Evolutionary conservation across 1,140 invertebrate species (phyloP).

Genomic region (Aphaenogaster ashmeadi): DNA sequence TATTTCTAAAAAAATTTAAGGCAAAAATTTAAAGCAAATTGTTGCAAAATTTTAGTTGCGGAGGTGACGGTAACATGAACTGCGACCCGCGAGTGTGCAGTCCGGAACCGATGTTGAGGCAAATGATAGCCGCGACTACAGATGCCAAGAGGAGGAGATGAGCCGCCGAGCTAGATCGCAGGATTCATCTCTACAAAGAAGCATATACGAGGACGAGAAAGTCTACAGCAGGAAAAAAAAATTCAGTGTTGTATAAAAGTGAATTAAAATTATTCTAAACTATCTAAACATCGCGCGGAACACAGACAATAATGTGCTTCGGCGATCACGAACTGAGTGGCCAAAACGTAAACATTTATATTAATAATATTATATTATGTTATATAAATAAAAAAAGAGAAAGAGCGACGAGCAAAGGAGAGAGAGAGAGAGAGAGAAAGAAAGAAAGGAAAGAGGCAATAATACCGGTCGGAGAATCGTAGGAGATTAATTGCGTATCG

Average conservation of each 20-base stretch:
- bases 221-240: slow-evolving; percentile 59
- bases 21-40: slow-evolving; percentile 21
- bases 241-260: slow-evolving; percentile 86
- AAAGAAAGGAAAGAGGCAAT: slow-evolving; percentile 18
- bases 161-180: slow-evolving; percentile 81
- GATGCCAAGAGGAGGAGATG: slow-evolving; percentile 91
- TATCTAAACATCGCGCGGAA: slow-evolving; percentile 83
- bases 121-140: slow-evolving; percentile 94
- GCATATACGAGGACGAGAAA: slow-evolving; percentile 51
- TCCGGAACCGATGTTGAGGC: slow-evolving; percentile 95
- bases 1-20: not conserved
- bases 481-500: slow-evolving; percentile 68
- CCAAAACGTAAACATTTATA: slow-evolving; percentile 87
- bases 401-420: slow-evolving; percentile 67
- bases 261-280: slow-evolving; percentile 85
- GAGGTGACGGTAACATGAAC: slow-evolving; percentile 96
- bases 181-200: slow-evolving; percentile 60
- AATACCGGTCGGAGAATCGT: slow-evolving; percentile 32
- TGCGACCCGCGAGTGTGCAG: slow-evolving; percentile 96
- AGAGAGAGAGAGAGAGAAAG: slow-evolving; percentile 64
- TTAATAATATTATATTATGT: slow-evolving; percentile 85
- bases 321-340: slow-evolving; percentile 85
- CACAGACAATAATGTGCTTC: slow-evolving; percentile 85
- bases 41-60: slow-evolving; percentile 90
- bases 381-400: slow-evolving; percentile 81